Base-by-base conservation (phyloP, 2,888 invertebrate genomes). In the Sarcophaga rosellei region DNA sequence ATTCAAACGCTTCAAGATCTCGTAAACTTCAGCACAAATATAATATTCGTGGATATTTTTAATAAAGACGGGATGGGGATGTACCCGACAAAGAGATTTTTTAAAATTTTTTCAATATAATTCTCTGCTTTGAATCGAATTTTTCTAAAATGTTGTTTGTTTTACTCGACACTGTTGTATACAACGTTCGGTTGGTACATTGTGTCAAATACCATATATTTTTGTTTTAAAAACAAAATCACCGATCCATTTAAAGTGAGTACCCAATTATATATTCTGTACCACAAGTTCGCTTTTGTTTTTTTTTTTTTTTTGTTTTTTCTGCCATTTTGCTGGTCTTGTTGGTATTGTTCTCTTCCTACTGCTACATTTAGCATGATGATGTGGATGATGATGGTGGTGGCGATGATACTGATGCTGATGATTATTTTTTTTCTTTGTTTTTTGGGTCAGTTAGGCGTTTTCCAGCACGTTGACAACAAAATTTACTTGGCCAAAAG, bases 401-500 rank as follows among this genome's bases (percentile, higher is more conserved):
- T 21, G 68, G 68, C n/a, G 8, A 15, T 44, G 35, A 68, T 44
- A 44, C 44, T 20, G 53, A 53, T 53, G 53, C 53, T 53, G 53
- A 53, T 78, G 65, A 70, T 85, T 82, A 80, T 85, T 72, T 78
- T 35, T 1, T 1, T 35, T 35, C 10, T 10, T 35, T 10, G 1
- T 35, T 35, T 35, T 35, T 73, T 74, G 20, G 86, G 82, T 81
- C 82, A 82, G 70, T 82, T 85, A 84, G 82, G 83, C 88, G 81
- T 81, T 86, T 81, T 81, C 61, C 80, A 73, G 84, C 85, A 89
- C 90, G 92, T 92, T 92, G 91, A 92, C 92, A 92, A 92, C 91
- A 92, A 92, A 91, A 92, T 92, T 91, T 87, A 88, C 91, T 92
- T 89, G 88, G 91, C 91, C 91, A 91, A 92, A 92, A 92, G 92